Conservation (phyloP, 2,797 vertebrate genomes). For the Phoebastria nigripes region DNA sequence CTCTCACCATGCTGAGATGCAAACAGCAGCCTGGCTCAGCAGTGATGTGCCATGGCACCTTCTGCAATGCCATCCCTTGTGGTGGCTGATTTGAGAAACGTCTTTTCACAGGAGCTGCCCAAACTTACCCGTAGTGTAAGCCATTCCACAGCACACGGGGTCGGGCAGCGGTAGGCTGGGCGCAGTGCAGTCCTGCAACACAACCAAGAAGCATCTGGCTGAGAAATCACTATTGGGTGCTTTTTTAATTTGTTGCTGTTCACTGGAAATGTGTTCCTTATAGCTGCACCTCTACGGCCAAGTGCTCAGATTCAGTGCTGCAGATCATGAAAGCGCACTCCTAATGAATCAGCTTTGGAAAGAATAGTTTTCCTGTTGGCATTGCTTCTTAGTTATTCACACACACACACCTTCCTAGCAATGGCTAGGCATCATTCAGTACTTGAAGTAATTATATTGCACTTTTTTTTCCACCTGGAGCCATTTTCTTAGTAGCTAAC, state of each 20-base stretch:
- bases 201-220: not conserved
- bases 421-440: not conserved
- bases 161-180: rapidly evolving
- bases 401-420: not conserved
- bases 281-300: not conserved
- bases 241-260: not conserved
- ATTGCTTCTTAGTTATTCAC: not conserved
- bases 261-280: not conserved
- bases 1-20: not conserved
- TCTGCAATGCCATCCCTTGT: not conserved
- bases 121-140: not conserved
- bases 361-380: not conserved
- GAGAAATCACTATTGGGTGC: not conserved
- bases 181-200: not conserved
- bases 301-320: not conserved
- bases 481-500: not conserved
- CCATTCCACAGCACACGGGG: not conserved
- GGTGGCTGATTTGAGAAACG: not conserved
- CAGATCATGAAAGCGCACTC: not conserved
- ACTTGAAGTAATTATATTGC: not conserved
- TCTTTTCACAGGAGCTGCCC: not conserved
- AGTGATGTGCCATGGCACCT: not conserved
- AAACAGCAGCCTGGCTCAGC: not conserved
- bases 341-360: not conserved
- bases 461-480: not conserved